Conservation (phyloP, 2,888 invertebrate genomes). For the Xylocampa areola region DNA sequence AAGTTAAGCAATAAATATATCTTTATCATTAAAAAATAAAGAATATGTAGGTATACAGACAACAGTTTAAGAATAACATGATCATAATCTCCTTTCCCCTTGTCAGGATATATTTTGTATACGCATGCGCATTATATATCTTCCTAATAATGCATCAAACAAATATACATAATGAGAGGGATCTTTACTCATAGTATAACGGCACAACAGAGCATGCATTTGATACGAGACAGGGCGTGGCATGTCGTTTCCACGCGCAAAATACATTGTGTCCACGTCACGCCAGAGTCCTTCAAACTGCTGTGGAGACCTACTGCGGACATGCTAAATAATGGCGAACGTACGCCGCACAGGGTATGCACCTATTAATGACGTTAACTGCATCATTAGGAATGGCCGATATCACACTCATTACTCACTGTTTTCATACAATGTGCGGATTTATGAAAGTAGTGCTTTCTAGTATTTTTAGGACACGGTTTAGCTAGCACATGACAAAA, state of each 20-base stretch:
- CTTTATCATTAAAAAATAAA: too few relatives aligned
- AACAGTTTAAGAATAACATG: too few relatives aligned
- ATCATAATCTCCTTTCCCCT: too few relatives aligned
- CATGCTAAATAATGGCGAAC: slow-evolving; percentile 46
- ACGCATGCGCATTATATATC: neutral
- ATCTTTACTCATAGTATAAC: slow-evolving; percentile 24
- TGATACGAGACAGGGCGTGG: slow-evolving; percentile 54
- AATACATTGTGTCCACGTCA: slow-evolving; percentile 50
- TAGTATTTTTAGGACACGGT: slow-evolving; percentile 35
- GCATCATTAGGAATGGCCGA: slow-evolving; percentile 48
- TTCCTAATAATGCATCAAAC: slow-evolving; percentile 2
- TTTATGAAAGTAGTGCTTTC: slow-evolving; percentile 41
- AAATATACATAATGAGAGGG: slow-evolving; percentile 14
- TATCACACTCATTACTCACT: slow-evolving; percentile 29
- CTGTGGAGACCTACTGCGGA: slow-evolving; percentile 36
- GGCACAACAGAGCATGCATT: slow-evolving; percentile 45
- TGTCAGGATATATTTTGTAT: too few relatives aligned
- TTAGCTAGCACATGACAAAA: slow-evolving; percentile 41
- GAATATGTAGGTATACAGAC: too few relatives aligned
- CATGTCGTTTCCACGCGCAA: slow-evolving; percentile 53
- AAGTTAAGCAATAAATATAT: too few relatives aligned
- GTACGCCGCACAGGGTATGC: slow-evolving; percentile 32
- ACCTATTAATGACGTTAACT: slow-evolving; percentile 25
- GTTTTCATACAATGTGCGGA: slow-evolving; percentile 18
- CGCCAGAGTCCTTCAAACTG: slow-evolving; percentile 43